Percentiles rank a stretch among this genome's conserved stretches.
Evolutionary conservation across 2,797 vertebrate species (phyloP).

Genomic region (Gila robusta): DNA sequence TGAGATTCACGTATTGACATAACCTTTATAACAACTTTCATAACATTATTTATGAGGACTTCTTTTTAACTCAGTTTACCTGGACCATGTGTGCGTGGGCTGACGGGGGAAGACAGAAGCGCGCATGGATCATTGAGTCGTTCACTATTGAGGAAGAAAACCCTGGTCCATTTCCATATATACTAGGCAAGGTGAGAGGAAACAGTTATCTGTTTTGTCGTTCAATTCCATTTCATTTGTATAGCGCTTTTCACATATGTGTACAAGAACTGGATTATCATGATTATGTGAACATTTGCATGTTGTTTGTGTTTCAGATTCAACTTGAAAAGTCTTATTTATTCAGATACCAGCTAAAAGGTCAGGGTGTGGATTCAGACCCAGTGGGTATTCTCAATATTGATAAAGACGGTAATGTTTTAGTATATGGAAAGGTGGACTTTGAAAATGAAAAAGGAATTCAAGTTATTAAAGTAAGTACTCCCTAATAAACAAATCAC

Average conservation of each 20-base stretch:
- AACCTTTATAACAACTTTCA: neutral
- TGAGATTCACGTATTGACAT: neutral
- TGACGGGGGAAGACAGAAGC: constrained; percentile 67
- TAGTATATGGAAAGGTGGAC: constrained; percentile 66
- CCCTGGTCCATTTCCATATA: constrained; percentile 69
- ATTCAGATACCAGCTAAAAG: constrained; percentile 55
- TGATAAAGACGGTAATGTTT: constrained; percentile 56
- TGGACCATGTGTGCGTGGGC: neutral
- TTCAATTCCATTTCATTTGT: neutral
- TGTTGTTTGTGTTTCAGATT: constrained; percentile 64
- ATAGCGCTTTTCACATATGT: neutral
- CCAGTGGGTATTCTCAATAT: constrained; percentile 68
- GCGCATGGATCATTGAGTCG: constrained; percentile 78
- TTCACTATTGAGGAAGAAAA: constrained; percentile 73
- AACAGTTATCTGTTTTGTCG: neutral
- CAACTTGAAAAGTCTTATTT: neutral
- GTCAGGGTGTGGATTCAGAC: constrained; percentile 69
- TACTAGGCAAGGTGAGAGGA: constrained; percentile 70
- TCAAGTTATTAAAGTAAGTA: constrained; percentile 58
- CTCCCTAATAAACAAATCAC: neutral
- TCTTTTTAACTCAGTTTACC: constrained; percentile 53
- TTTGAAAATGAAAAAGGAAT: constrained; percentile 58
- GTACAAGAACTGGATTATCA: neutral
- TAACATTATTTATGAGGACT: neutral
- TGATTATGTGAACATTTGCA: neutral